Conservation (phyloP, 1,140 invertebrate species). For the Heliconius himera region DNA sequence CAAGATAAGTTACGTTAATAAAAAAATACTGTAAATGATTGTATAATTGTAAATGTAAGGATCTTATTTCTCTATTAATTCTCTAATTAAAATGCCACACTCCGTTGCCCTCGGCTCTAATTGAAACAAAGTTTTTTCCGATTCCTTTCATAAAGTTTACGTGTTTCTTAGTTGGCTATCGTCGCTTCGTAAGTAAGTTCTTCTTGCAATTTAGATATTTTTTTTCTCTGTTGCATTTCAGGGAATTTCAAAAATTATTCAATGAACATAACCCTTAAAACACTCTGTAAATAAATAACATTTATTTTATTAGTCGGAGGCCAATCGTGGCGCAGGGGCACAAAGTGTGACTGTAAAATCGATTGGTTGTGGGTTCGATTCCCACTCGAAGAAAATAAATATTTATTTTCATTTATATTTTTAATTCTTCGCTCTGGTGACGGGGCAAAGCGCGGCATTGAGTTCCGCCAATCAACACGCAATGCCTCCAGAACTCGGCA, state of each 20-base stretch:
- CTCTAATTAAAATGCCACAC: background rate
- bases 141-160: background rate
- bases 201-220: background rate
- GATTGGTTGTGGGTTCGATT: too few relatives aligned
- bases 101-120: background rate
- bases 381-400: too few relatives aligned
- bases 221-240: background rate
- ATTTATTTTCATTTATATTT: too few relatives aligned
- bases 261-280: too few relatives aligned
- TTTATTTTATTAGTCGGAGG: background rate
- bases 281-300: too few relatives aligned
- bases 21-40: background rate
- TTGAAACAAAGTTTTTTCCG: background rate
- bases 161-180: background rate
- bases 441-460: too few relatives aligned
- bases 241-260: too few relatives aligned
- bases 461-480: too few relatives aligned
- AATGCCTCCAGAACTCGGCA: too few relatives aligned
- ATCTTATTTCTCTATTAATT: background rate
- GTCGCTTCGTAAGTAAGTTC: background rate
- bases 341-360: too few relatives aligned
- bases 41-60: background rate
- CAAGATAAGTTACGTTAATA: background rate
- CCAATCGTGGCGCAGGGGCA: too few relatives aligned
- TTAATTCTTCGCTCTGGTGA: too few relatives aligned